A percentile compares a stretch with the other conserved stretches of the same genome.
phyloP scores from a whole-genome alignment of 2,113 vertebrate genomes.

The Pogonocichla stellata region DNA sequence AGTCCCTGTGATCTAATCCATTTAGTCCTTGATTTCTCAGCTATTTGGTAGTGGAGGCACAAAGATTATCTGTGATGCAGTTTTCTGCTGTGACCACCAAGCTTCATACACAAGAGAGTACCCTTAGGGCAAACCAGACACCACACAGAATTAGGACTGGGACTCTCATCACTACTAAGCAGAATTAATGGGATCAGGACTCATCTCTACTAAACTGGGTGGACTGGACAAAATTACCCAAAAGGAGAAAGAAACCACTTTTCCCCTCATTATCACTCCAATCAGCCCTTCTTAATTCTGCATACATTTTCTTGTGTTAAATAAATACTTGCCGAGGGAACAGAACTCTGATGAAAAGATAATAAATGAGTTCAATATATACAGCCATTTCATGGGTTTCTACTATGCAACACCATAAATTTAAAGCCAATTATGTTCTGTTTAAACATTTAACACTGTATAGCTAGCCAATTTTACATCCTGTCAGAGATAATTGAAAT shows the following conservation, averaged over 20 bases:
- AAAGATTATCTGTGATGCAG: not conserved
- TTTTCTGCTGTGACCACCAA: not conserved
- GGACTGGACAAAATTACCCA: not conserved
- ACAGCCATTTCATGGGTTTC: conserved; percentile 8
- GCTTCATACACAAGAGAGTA: not conserved
- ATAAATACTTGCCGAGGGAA: conserved; percentile 27
- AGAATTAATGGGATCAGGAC: not conserved
- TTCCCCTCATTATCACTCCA: not conserved
- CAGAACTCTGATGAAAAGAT: conserved; percentile 31
- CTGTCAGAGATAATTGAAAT: conserved; percentile 47
- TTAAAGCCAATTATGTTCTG: conserved; percentile 50
- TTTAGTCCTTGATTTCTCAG: not conserved
- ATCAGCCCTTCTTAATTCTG: not conserved
- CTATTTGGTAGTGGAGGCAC: not conserved
- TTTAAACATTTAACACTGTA: conserved; percentile 60
- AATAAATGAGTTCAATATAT: conserved; percentile 27
- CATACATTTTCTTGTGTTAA: conserved; percentile 6
- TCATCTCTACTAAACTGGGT: not conserved
- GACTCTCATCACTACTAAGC: not conserved
- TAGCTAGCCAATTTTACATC: conserved; percentile 44
- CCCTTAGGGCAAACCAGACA: not conserved
- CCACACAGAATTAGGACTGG: not conserved
- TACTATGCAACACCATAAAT: conserved; percentile 21
- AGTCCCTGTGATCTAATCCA: not conserved
- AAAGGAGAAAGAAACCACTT: not conserved